Base-by-base conservation (phyloP, 2,113 vertebrate species). In the Dicentrarchus labrax region DNA sequence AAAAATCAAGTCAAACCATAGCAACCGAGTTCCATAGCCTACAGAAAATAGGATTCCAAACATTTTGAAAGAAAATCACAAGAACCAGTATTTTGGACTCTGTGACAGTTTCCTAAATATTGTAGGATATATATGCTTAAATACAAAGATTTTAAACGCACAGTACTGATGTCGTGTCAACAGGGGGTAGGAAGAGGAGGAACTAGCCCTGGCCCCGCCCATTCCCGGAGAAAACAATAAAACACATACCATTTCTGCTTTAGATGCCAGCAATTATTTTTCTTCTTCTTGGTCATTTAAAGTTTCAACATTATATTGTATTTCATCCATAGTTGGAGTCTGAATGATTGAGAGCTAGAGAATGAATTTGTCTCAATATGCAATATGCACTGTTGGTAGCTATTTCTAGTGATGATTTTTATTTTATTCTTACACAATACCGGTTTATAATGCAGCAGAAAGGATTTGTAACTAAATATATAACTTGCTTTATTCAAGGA, bases 201-300 rank as follows among this genome's bases (percentile, higher is more conserved):
- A 45, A 73, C 39, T 38, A 12, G 17, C 13, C 53, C 47, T 67
- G 72, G 36, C 72, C 9, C 45, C 48, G 48, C 76, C 76, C 61
- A 17, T 43, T 38, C 59, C 51, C 68, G n/a, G 54, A 21, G 38
- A 39, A 73, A 21, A 62, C 39, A 38, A 47, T 4, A 36, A 48
- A 71, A 36, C 30, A 64, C 6, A 50, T 5, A 8, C 0, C 12
- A 19, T 4, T 50, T 71, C 22, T 48, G 22, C 48, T 56, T 56
- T 39, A 24, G 43, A 43, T 11, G 10, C 0, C 12, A 51, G 54
- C 8, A 43, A 30, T 24, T 47, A 39, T 36, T 11, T 17, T 16
- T 38, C 6, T 60, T 41, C 59, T 64, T 47, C 17, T n/a, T 36
- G 47, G 12, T 12, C 30, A 2, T 30, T 30, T 30, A 30, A 30